Conservation (phyloP, 1,140 invertebrate genomes). For the Reticulitermes speratus region DNA sequence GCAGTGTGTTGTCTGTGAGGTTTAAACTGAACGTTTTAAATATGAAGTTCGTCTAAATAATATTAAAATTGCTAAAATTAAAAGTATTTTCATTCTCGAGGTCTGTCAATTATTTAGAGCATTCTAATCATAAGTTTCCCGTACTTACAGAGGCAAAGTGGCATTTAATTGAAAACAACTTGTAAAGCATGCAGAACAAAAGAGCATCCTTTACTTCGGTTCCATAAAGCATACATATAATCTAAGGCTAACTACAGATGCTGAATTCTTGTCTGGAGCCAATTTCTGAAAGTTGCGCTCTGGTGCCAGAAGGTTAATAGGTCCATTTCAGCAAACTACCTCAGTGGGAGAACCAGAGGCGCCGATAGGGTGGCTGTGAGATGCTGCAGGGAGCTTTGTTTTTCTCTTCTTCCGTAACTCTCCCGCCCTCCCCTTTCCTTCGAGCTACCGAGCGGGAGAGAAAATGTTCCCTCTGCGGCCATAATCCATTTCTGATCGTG, state of each 20-base stretch:
- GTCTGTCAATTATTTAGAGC: background rate
- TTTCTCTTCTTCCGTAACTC: background rate
- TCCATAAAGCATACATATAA: background rate
- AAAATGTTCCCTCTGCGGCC: constrained; percentile 7
- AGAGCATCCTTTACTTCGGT: background rate
- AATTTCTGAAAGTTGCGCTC: constrained; percentile 1
- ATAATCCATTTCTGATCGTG: constrained; percentile 16
- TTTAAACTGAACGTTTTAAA: no score
- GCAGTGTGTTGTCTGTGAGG: no score
- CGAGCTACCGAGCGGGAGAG: background rate
- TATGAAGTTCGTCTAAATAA: no score
- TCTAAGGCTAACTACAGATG: background rate
- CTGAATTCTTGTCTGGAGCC: background rate
- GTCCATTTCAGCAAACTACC: constrained; percentile 26
- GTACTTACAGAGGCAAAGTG: background rate
- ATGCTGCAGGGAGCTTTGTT: constrained; percentile 2
- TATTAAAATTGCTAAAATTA: no score
- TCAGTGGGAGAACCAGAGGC: background rate
- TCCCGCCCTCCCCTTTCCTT: no score
- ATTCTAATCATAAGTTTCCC: background rate
- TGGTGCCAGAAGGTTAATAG: constrained; percentile 22
- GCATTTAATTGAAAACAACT: background rate
- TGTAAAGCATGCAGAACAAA: background rate
- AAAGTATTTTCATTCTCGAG: no score
- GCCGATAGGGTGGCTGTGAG: background rate